Evolutionary conservation across 2,888 invertebrate genomes (phyloP).

Genomic region (Desoria tigrina): DNA sequence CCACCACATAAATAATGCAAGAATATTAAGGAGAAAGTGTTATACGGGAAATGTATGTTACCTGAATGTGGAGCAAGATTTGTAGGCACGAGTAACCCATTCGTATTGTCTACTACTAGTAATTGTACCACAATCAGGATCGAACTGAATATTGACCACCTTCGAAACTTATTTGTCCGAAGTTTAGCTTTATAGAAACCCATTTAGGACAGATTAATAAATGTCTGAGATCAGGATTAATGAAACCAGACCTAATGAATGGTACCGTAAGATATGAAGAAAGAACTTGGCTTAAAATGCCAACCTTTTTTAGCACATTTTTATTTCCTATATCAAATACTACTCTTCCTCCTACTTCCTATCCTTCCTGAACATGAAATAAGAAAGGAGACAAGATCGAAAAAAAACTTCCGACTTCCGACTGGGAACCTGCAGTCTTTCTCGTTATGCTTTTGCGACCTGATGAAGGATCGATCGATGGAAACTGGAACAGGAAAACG

Average conservation of each 20-base stretch:
- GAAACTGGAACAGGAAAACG: background rate
- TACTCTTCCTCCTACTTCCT: too few species aligned
- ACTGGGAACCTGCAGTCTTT: background rate
- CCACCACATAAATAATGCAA: too few species aligned
- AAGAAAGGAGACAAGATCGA: background rate
- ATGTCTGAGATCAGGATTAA: too few species aligned
- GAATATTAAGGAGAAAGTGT: too few species aligned
- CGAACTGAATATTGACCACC: background rate
- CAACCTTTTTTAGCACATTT: too few species aligned
- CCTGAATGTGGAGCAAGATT: conserved; percentile 29
- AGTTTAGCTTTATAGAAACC: background rate
- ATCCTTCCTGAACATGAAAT: too few species aligned
- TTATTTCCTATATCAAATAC: too few species aligned
- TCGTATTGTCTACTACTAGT: conserved; percentile 18
- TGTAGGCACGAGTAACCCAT: conserved; percentile 37
- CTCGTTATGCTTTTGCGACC: conserved; percentile 11
- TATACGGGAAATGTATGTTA: conserved; percentile 11
- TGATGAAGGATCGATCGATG: background rate
- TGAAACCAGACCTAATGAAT: too few species aligned
- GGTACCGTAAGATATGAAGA: too few species aligned
- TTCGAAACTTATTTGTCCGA: background rate
- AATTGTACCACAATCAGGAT: background rate
- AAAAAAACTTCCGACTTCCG: conserved; percentile 5
- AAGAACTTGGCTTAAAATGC: too few species aligned
- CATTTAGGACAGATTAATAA: background rate